Conservation (phyloP, 2,888 invertebrate genomes). For the Netelia virgata region DNA sequence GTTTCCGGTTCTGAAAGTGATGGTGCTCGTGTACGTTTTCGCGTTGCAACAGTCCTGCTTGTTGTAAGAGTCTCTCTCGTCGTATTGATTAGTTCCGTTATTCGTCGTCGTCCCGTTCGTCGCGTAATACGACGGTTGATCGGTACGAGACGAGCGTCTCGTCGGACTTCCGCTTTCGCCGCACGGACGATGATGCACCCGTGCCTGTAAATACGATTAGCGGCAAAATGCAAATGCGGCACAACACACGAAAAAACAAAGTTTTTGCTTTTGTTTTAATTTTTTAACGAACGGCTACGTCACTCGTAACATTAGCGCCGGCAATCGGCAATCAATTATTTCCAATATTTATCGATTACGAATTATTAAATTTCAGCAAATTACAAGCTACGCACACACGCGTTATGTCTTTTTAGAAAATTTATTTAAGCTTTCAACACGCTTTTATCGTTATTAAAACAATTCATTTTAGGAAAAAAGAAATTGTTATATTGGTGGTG, state of each 20-base stretch:
- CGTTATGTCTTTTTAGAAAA: conserved; percentile 55
- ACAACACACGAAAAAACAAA: conserved; percentile 71
- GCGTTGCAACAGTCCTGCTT: conserved; percentile 75
- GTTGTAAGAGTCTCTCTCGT: conserved; percentile 58
- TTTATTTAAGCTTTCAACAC: conserved; percentile 51
- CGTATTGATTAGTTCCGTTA: conserved; percentile 47
- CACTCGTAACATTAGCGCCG: not conserved
- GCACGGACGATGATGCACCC: conserved; percentile 74
- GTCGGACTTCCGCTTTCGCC: conserved; percentile 72
- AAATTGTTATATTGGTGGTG: not conserved
- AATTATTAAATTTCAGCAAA: not conserved
- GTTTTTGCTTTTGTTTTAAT: conserved; percentile 36
- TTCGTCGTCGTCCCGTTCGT: conserved; percentile 55
- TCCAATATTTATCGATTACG: conserved; percentile 18
- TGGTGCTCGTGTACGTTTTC: conserved; percentile 83
- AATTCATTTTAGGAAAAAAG: not conserved
- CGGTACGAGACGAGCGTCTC: conserved; percentile 55
- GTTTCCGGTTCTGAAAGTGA: conserved; percentile 81
- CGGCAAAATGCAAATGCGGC: conserved; percentile 57
- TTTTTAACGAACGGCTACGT: not conserved
- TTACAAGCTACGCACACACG: conserved; percentile 67
- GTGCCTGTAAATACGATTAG: conserved; percentile 81
- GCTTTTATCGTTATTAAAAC: conserved; percentile 39
- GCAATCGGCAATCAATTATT: not conserved
- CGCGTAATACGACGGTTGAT: conserved; percentile 55